Evolutionary conservation across 2,888 invertebrate genomes (phyloP).

Genomic region (Strigamia maritima): DNA sequence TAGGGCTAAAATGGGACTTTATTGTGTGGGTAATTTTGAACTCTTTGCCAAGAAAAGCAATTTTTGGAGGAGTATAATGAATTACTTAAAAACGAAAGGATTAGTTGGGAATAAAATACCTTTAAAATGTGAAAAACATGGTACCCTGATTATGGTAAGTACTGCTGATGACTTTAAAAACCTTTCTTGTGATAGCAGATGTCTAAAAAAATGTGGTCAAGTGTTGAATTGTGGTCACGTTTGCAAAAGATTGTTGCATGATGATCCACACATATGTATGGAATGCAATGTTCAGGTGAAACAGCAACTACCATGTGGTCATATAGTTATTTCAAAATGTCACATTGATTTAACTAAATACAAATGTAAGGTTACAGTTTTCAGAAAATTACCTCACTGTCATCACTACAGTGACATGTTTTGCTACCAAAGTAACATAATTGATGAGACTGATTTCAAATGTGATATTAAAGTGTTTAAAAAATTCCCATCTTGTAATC

Average conservation of each 20-base stretch:
- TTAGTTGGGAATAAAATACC: not conserved
- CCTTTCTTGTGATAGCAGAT: not conserved
- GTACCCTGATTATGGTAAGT: not conserved
- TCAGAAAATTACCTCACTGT: no score
- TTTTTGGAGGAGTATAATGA: not conserved
- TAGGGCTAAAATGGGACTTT: conserved; percentile 67
- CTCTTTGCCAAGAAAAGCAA: conserved; percentile 43
- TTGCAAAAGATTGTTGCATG: conserved; percentile 38
- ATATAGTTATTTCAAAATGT: not conserved
- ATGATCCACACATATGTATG: conserved; percentile 43
- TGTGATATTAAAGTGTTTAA: no score
- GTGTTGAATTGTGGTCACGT: conserved; percentile 49
- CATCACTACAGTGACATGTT: no score
- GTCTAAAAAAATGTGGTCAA: not conserved
- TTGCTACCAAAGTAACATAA: no score
- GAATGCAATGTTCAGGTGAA: conserved; percentile 41
- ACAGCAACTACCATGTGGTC: not conserved
- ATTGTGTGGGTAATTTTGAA: conserved; percentile 66
- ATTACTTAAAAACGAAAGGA: not conserved
- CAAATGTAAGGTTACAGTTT: not conserved
- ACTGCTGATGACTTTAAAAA: not conserved
- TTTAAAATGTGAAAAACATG: conserved; percentile 6
- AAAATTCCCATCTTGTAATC: no score
- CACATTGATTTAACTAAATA: not conserved
- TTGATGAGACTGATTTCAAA: no score